Percentiles rank a stretch among this genome's conserved stretches.
These are phyloP conservation scores for Vulpes vulpes DNA, from an alignment of 2,113 vertebrate genomes.

Conservation along the genomic window DNA sequence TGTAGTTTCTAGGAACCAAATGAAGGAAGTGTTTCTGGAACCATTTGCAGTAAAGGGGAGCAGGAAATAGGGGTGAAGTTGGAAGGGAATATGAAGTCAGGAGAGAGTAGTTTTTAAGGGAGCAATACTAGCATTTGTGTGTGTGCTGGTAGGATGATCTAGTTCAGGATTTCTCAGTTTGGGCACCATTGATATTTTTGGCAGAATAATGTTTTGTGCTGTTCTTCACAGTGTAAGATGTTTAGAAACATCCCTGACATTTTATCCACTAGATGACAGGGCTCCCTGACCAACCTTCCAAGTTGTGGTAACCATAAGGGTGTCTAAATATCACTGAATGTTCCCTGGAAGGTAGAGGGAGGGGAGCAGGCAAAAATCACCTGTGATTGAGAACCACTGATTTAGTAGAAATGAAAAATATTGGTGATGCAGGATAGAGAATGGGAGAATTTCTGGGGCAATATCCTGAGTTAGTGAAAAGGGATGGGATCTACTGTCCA, in stretches of 20 bases:
- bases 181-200: background rate
- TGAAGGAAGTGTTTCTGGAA: background rate
- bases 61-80: background rate
- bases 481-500: background rate
- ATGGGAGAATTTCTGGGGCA: background rate
- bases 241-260: constrained; percentile 14
- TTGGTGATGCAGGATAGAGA: background rate
- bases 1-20: background rate
- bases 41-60: background rate
- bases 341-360: no score
- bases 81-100: background rate
- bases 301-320: background rate
- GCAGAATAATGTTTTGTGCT: background rate
- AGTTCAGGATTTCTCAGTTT: constrained; percentile 16
- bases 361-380: background rate
- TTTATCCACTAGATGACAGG: background rate
- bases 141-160: background rate
- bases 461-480: background rate
- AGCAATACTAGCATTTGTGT: background rate
- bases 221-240: background rate
- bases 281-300: no score
- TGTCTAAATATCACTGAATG: background rate
- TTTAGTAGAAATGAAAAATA: background rate
- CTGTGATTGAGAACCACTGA: background rate
- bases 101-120: background rate